phyloP scores from a whole-genome alignment of 2,797 vertebrate species.

The Vultur gryphus region DNA sequence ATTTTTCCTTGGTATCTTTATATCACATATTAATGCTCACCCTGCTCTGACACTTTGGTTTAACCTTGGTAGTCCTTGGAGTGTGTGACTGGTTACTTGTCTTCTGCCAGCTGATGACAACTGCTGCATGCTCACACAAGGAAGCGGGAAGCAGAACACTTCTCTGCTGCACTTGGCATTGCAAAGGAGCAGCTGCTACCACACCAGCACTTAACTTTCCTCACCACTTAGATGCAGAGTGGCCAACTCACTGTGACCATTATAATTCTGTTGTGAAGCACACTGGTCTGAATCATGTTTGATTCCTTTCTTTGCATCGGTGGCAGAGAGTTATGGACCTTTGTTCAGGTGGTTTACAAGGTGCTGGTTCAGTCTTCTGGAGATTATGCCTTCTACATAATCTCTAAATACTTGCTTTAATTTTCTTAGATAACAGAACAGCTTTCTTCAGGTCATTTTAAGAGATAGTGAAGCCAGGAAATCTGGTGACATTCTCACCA shows the following conservation, averaged over 20 bases:
- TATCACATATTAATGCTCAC: neutral
- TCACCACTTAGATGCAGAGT: neutral
- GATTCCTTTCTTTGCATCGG: neutral
- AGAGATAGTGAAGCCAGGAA: neutral
- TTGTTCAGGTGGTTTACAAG: neutral
- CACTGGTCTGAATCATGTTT: neutral
- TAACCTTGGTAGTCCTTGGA: neutral
- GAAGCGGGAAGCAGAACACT: neutral
- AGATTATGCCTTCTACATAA: neutral
- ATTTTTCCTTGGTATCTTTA: neutral
- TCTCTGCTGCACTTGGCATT: neutral
- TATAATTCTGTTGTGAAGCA: neutral
- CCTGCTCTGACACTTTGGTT: neutral
- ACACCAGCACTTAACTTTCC: neutral
- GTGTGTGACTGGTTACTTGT: neutral
- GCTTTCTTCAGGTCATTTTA: neutral
- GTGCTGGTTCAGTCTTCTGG: neutral
- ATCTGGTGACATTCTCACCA: neutral
- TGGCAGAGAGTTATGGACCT: neutral
- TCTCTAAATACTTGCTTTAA: neutral
- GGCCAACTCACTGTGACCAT: neutral
- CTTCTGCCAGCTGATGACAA: neutral
- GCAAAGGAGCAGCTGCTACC: neutral
- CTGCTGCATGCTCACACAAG: neutral
- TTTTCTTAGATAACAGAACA: neutral